These are phyloP conservation scores for Ganaspis sp. DNA, from an alignment of 1,140 invertebrate genomes.

Conservation along the genomic window DNA sequence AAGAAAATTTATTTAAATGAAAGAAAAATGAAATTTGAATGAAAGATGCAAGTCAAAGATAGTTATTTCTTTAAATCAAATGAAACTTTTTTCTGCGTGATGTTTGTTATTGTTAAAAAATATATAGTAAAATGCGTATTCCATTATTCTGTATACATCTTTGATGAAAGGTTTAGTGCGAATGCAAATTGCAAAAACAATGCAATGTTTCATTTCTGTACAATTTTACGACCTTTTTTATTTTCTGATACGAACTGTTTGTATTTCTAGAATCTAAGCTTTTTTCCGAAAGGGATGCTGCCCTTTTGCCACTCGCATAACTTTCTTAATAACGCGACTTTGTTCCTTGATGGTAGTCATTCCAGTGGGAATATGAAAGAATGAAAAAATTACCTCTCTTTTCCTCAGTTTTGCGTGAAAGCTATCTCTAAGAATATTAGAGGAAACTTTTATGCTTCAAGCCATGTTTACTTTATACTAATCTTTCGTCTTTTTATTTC, in stretches of 20 bases:
- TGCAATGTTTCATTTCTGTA: not conserved
- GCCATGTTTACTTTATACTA: not conserved
- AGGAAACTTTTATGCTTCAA: not conserved
- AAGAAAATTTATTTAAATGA: too few species aligned
- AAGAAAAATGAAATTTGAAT: too few species aligned
- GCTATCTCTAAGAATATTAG: not conserved
- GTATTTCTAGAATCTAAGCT: not conserved
- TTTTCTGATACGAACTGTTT: not conserved
- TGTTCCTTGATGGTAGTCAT: not conserved
- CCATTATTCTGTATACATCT: not conserved
- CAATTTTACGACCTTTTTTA: not conserved
- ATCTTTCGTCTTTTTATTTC: not conserved
- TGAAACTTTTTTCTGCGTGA: too few species aligned
- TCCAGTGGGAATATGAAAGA: not conserved
- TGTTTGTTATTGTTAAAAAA: too few species aligned
- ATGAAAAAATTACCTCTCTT: not conserved
- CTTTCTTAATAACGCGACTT: not conserved
- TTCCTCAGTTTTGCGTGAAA: not conserved
- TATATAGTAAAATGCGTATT: not conserved
- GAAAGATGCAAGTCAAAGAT: too few species aligned
- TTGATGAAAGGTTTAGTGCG: not conserved
- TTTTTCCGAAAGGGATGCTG: not conserved
- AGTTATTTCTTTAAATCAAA: too few species aligned
- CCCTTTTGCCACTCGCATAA: not conserved
- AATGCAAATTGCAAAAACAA: not conserved